Percentiles rank a stretch among this genome's conserved stretches.
Evolutionary conservation across 2,797 vertebrate species (phyloP).

Genomic region (Amblyopsis hoosieri): DNA sequence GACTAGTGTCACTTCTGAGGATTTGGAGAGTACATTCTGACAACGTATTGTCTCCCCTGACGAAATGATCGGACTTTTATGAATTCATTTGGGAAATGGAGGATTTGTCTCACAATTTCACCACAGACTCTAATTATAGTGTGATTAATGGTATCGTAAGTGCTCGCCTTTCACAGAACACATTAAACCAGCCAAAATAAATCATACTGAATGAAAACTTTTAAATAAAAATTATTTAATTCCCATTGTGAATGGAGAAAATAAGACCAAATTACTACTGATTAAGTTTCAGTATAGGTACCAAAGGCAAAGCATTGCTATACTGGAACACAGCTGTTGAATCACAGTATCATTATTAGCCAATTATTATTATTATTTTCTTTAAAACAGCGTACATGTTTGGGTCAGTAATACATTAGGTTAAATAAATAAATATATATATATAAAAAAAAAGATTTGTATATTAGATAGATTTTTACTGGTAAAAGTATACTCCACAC

Average conservation of each 20-base stretch:
- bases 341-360: too few species aligned
- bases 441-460: too few species aligned
- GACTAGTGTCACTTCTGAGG: background rate
- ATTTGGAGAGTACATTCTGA: slow-evolving; percentile 18
- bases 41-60: slow-evolving; percentile 14
- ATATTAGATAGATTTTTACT: too few species aligned
- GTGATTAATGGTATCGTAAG: slow-evolving; percentile 86
- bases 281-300: slow-evolving; percentile 4
- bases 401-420: too few species aligned
- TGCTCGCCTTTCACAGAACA: slow-evolving; percentile 69
- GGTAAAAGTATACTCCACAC: too few species aligned
- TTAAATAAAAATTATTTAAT: slow-evolving; percentile 44
- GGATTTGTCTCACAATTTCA: slow-evolving; percentile 78
- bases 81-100: slow-evolving; percentile 78
- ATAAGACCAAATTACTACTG: slow-evolving; percentile 30
- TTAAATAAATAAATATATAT: too few species aligned
- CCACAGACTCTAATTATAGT: slow-evolving; percentile 81
- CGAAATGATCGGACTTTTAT: slow-evolving; percentile 64
- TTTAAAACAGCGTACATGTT: too few species aligned
- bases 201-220: slow-evolving; percentile 70
- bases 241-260: slow-evolving; percentile 28
- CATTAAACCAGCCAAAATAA: slow-evolving; percentile 74
- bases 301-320: background rate
- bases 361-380: too few species aligned
- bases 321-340: background rate